A percentile compares a stretch with the other conserved stretches of the same genome.
phyloP scores from a whole-genome alignment of 2,113 vertebrate genomes.

The Alosa alosa region DNA sequence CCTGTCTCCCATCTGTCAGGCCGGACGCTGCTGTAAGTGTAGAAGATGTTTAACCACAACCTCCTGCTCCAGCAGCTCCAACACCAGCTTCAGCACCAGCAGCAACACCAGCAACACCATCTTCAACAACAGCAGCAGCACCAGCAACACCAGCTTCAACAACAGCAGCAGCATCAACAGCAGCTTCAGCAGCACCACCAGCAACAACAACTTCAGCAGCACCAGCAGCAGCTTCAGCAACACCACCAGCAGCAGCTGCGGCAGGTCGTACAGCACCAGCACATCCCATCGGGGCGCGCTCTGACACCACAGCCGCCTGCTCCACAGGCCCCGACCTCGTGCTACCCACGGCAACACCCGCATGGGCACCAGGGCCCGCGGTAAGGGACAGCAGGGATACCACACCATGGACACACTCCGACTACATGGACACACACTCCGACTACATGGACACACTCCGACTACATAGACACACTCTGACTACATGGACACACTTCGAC shows the following conservation, averaged over 20 bases:
- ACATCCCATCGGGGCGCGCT: neutral
- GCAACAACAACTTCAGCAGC: constrained; percentile 32
- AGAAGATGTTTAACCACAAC: constrained; percentile 71
- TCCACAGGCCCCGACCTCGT: constrained; percentile 21
- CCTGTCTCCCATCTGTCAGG: neutral
- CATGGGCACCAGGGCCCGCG: constrained; percentile 12
- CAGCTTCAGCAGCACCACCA: constrained; percentile 66
- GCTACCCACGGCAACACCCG: neutral
- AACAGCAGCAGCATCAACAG: constrained; percentile 31
- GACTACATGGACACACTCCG: too few species aligned
- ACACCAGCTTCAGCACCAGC: constrained; percentile 63
- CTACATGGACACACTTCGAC: too few species aligned
- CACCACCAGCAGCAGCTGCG: constrained; percentile 51
- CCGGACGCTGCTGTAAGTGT: neutral
- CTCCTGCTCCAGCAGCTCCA: constrained; percentile 72
- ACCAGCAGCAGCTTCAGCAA: constrained; percentile 61
- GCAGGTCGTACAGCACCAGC: neutral
- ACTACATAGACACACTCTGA: too few species aligned
- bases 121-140: constrained; percentile 47
- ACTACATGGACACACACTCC: too few species aligned
- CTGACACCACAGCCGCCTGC: constrained; percentile 30
- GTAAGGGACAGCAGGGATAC: neutral
- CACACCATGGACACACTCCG: neutral
- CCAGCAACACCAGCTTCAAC: constrained; percentile 58
- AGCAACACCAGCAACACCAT: constrained; percentile 56